Percentiles rank a stretch among this genome's conserved stretches.
Evolutionary conservation across 2,797 vertebrate species (phyloP).

Genomic region (Rhinoraja longicauda): DNA sequence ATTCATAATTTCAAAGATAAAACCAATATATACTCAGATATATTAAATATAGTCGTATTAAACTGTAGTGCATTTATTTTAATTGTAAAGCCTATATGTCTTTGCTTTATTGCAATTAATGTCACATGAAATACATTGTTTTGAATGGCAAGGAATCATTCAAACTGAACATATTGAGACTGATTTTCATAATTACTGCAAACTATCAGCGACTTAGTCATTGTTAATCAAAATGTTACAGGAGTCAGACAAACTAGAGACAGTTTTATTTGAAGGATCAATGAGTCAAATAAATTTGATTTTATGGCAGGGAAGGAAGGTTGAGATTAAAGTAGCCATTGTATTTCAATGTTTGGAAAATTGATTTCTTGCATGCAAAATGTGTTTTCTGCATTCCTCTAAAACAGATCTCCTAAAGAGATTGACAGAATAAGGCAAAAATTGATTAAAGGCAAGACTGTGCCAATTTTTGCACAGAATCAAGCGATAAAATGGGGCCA

Average conservation of each 20-base stretch:
- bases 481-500: no score
- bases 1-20: not conserved
- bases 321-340: not conserved
- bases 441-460: no score
- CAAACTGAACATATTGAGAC: not conserved
- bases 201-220: not conserved
- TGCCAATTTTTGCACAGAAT: no score
- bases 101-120: not conserved
- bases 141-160: not conserved
- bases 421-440: no score
- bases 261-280: not conserved
- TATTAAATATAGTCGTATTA: not conserved
- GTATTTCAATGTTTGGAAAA: not conserved
- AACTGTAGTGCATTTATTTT: not conserved
- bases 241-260: not conserved
- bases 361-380: no score
- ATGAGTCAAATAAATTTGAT: not conserved
- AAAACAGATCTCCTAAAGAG: no score
- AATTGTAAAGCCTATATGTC: not conserved
- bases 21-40: not conserved
- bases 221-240: not conserved
- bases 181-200: not conserved
- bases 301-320: not conserved
- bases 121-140: not conserved
- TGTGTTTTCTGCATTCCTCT: no score